phyloP scores from a whole-genome alignment of 2,797 vertebrate species.

The Darevskia nairensis region DNA sequence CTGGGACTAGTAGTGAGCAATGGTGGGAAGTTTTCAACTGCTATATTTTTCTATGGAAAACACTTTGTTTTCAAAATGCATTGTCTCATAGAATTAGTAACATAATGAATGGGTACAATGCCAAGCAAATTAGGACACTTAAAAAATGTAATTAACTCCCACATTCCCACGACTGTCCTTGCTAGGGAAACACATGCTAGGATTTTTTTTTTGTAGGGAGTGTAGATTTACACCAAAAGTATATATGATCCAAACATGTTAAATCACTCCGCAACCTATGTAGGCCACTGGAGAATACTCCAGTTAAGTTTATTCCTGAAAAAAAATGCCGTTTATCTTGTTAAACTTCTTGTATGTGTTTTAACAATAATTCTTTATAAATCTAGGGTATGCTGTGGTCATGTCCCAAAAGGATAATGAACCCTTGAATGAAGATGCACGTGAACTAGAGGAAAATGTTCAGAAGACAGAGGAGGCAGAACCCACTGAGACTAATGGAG shows the following conservation, averaged over 20 bases:
- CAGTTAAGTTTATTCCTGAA: not conserved
- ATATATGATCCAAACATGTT: not conserved
- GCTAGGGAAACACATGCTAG: not conserved
- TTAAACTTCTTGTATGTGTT: not conserved
- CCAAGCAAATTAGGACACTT: not conserved
- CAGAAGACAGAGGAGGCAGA: constrained; percentile 48
- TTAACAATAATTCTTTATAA: constrained; percentile 30
- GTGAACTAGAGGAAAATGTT: constrained; percentile 31
- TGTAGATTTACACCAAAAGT: not conserved
- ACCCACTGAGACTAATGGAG: constrained; percentile 49
- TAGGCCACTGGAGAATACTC: not conserved
- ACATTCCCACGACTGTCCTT: no score
- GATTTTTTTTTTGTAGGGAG: not conserved
- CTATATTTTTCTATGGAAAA: not conserved
- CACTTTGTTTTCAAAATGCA: not conserved
- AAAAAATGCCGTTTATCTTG: not conserved
- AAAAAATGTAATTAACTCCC: not conserved
- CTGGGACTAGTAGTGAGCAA: not conserved
- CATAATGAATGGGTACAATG: not conserved
- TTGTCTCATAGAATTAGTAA: not conserved
- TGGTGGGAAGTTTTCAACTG: not conserved
- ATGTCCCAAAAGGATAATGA: constrained; percentile 86
- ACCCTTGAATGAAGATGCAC: constrained; percentile 46
- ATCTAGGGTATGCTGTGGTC: constrained; percentile 74
- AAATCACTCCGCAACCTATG: not conserved